These are phyloP conservation scores for Flabesymbios commensalis DNA, from an alignment of 2,888 invertebrate genomes.

Conservation along the genomic window DNA sequence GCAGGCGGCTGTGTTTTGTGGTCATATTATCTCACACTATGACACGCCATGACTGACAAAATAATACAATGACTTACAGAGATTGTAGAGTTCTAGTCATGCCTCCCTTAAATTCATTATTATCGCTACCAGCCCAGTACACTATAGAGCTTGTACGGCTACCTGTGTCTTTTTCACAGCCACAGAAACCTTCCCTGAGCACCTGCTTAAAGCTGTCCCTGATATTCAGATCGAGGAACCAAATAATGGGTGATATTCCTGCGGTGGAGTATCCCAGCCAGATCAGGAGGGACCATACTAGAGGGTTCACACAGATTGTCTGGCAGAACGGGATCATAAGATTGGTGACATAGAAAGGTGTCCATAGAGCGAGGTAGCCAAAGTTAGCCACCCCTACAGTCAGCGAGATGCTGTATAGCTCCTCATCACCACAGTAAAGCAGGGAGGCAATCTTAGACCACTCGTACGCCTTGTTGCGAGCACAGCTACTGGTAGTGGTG, in stretches of 20 bases:
- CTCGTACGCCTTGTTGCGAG: background rate
- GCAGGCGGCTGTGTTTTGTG: no score
- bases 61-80: no score
- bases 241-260: background rate
- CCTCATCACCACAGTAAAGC: background rate
- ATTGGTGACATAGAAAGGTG: conserved; percentile 1
- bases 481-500: background rate
- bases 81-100: no score
- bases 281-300: conserved; percentile 1
- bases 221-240: background rate
- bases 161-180: no score
- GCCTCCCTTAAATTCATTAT: no score
- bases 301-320: background rate
- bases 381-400: background rate
- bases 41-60: no score
- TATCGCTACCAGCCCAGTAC: no score
- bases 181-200: no score
- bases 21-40: no score
- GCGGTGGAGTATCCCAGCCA: conserved; percentile 1
- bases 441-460: background rate
- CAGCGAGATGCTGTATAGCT: background rate
- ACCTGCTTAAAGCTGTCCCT: no score
- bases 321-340: background rate
- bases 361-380: background rate
- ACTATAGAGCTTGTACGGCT: no score